Evolutionary conservation across 2,113 vertebrate species (phyloP).

Genomic region (Nothocercus nigrocapillus): DNA sequence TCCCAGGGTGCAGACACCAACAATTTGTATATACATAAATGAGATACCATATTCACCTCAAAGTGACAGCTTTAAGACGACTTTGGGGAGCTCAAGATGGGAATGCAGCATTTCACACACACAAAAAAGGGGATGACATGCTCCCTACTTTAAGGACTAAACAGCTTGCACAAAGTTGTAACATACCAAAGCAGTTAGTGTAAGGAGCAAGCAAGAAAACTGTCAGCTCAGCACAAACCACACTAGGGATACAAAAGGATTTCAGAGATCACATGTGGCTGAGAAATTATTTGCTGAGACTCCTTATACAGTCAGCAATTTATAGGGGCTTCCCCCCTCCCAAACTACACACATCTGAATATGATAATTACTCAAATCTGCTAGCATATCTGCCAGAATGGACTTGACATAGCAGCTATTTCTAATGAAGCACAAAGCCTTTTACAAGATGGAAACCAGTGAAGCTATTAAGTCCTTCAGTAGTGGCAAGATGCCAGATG

Average conservation of each 20-base stretch:
- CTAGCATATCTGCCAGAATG: neutral
- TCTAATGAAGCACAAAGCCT: neutral
- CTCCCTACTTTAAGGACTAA: neutral
- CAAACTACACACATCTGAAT: neutral
- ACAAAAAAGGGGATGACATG: neutral
- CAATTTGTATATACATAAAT: neutral
- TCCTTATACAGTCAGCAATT: constrained; percentile 2
- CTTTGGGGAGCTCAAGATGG: neutral
- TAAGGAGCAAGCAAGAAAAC: neutral
- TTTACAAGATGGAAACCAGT: constrained; percentile 3
- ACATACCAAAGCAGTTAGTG: neutral
- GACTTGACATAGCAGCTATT: constrained; percentile 27
- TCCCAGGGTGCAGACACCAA: neutral
- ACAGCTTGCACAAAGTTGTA: neutral
- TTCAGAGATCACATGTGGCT: neutral
- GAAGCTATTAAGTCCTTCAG: neutral
- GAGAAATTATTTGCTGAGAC: constrained; percentile 25
- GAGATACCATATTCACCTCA: neutral
- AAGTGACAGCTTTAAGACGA: neutral
- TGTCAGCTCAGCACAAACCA: neutral
- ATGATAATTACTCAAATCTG: constrained; percentile 26
- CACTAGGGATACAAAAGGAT: neutral
- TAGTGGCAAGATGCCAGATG: neutral
- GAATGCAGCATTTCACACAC: neutral
- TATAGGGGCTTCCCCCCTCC: neutral